A percentile compares a stretch with the other conserved stretches of the same genome.
phyloP scores from a whole-genome alignment of 2,797 vertebrate species.

The Catharus ustulatus region DNA sequence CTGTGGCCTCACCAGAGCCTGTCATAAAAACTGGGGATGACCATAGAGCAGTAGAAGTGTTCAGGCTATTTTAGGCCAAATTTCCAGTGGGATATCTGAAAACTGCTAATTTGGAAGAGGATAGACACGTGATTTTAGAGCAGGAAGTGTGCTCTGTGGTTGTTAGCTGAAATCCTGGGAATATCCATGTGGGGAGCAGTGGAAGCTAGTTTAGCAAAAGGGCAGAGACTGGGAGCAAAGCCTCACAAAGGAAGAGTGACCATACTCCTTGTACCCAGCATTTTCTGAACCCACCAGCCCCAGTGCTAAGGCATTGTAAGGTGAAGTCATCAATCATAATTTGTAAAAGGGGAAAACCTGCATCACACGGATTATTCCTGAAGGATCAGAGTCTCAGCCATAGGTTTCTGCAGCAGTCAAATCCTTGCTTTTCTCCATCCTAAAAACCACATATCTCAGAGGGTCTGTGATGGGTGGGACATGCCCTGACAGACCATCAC shows the following conservation, averaged over 20 bases:
- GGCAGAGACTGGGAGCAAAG: neutral
- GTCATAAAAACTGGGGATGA: neutral
- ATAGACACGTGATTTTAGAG: neutral
- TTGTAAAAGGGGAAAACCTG: neutral
- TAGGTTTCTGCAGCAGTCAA: neutral
- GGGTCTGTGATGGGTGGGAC: neutral
- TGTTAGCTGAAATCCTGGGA: neutral
- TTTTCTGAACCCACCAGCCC: neutral
- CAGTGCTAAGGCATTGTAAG: neutral
- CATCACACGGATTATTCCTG: neutral
- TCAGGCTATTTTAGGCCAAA: neutral
- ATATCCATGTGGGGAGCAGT: accelerated
- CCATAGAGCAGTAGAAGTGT: neutral
- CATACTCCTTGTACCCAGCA: neutral
- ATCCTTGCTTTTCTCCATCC: neutral
- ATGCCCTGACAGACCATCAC: neutral
- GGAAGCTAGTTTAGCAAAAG: neutral
- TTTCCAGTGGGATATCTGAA: neutral
- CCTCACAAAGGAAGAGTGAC: neutral
- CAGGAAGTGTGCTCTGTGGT: neutral
- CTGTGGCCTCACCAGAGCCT: neutral
- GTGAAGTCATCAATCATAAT: neutral
- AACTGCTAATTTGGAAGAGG: neutral
- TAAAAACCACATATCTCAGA: neutral
- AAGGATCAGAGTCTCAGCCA: neutral